These are phyloP conservation scores for Eupithecia dodoneata DNA, from an alignment of 2,888 invertebrate species.

Conservation along the genomic window DNA sequence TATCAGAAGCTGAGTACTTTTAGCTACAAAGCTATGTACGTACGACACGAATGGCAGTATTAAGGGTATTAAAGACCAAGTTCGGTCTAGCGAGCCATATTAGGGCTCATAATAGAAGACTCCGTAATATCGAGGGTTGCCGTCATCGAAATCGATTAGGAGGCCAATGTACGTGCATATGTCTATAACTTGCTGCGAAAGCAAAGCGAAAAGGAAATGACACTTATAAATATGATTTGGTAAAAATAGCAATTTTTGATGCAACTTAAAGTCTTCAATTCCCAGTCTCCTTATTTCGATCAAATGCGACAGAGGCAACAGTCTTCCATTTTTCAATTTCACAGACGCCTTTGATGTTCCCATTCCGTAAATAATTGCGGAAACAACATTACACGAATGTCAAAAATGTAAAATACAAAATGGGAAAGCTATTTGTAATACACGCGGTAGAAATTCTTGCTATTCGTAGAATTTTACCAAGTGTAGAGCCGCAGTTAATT, in stretches of 20 bases:
- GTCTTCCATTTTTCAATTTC: conserved; percentile 44
- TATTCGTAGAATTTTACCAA: conserved; percentile 32
- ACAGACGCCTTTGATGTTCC: conserved; percentile 42
- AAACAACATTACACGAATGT: conserved; percentile 39
- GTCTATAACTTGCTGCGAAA: not conserved
- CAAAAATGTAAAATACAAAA: conserved; percentile 38
- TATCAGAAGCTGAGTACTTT: not conserved
- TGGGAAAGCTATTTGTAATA: conserved; percentile 32
- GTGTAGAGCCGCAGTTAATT: conserved; percentile 30
- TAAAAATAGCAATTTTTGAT: conserved; percentile 6
- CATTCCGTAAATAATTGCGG: conserved; percentile 40
- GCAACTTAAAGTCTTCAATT: conserved; percentile 1
- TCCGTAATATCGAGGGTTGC: too few relatives aligned
- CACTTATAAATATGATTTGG: not conserved
- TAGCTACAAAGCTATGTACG: too few relatives aligned
- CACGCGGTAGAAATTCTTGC: conserved; percentile 26
- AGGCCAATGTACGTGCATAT: too few relatives aligned
- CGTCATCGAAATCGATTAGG: too few relatives aligned
- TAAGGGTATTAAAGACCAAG: too few relatives aligned
- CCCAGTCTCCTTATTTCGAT: conserved; percentile 8
- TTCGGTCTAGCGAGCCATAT: too few relatives aligned
- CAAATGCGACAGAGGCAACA: conserved; percentile 32
- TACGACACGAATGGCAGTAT: too few relatives aligned
- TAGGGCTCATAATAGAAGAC: too few relatives aligned
- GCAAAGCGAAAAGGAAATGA: not conserved